Conservation (phyloP, 2,888 invertebrate genomes). For the Capitulum mitella region DNA sequence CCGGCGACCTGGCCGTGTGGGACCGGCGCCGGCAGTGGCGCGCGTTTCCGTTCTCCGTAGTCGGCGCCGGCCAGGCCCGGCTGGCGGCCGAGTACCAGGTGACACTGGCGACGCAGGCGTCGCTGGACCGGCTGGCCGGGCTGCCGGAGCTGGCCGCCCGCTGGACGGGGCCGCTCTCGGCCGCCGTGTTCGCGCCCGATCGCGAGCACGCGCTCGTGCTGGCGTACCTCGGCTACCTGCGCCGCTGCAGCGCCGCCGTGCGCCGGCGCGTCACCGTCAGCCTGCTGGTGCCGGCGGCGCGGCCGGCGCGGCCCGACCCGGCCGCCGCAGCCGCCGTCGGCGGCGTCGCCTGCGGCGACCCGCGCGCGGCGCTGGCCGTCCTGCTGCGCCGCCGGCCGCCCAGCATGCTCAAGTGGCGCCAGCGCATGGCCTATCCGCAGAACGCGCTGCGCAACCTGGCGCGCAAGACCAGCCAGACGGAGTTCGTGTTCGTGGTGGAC, state of each 20-base stretch:
- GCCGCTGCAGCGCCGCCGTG: slow-evolving; percentile 63
- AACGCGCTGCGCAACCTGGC: slow-evolving; percentile 82
- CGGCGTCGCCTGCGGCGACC: slow-evolving; percentile 61
- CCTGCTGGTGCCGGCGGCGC: slow-evolving; percentile 59
- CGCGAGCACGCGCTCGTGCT: slow-evolving; percentile 64
- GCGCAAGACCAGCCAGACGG: slow-evolving; percentile 66
- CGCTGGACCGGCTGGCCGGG: slow-evolving; percentile 70
- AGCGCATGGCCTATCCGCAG: slow-evolving; percentile 73
- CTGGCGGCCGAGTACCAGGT: slow-evolving; percentile 55
- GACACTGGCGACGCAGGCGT: slow-evolving; percentile 77
- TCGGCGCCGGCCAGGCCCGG: slow-evolving; percentile 13
- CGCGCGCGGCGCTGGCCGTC: slow-evolving; percentile 55
- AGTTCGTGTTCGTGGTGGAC: slow-evolving; percentile 73
- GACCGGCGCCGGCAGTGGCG: neutral
- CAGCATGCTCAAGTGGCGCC: slow-evolving; percentile 60
- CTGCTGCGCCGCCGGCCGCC: slow-evolving; percentile 54
- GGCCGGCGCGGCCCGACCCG: slow-evolving; percentile 42
- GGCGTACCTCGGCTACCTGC: slow-evolving; percentile 65
- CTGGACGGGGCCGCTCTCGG: slow-evolving; percentile 60
- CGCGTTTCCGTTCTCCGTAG: neutral
- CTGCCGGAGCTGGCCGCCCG: slow-evolving; percentile 51
- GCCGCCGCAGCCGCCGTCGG: slow-evolving; percentile 28
- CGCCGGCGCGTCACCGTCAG: slow-evolving; percentile 68
- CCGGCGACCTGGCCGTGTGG: too few relatives aligned
- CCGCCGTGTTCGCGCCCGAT: slow-evolving; percentile 61